A percentile compares a stretch with the other conserved stretches of the same genome.
phyloP scores from a whole-genome alignment of 2,888 invertebrate species.

The Dynastes hyllus region DNA sequence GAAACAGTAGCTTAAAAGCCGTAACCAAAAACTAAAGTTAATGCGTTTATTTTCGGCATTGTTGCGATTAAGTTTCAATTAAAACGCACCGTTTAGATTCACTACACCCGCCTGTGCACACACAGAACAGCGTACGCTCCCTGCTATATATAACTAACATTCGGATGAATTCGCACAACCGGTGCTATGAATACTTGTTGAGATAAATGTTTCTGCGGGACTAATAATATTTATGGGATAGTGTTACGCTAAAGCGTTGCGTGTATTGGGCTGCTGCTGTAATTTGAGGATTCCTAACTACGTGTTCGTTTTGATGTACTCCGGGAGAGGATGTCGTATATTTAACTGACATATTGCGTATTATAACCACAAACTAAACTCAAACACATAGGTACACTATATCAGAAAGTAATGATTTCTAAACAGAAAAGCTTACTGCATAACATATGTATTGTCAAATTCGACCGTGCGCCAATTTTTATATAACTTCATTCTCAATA shows the following conservation, averaged over 20 bases:
- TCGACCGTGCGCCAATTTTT: too few species aligned
- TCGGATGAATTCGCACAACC: neutral
- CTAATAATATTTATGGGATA: slow-evolving; percentile 12
- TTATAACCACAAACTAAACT: too few species aligned
- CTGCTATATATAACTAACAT: neutral
- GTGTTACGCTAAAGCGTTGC: neutral
- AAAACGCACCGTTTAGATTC: neutral
- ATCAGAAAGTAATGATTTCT: too few species aligned
- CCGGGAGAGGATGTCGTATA: too few species aligned
- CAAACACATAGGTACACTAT: too few species aligned
- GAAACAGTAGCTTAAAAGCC: neutral
- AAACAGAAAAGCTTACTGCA: too few species aligned
- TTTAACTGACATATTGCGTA: too few species aligned
- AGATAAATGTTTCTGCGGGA: neutral
- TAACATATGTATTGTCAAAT: too few species aligned
- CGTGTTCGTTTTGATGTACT: too few species aligned
- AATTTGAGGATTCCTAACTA: neutral
- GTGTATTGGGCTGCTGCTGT: neutral
- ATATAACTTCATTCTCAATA: too few species aligned
- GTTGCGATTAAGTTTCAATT: slow-evolving; percentile 15
- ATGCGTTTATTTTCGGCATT: slow-evolving; percentile 20
- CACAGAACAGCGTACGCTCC: neutral
- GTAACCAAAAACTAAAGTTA: slow-evolving; percentile 29
- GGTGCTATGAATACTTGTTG: neutral
- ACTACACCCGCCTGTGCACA: neutral